Conservation (phyloP, 2,888 invertebrate genomes). For the Tribolium freemani region DNA sequence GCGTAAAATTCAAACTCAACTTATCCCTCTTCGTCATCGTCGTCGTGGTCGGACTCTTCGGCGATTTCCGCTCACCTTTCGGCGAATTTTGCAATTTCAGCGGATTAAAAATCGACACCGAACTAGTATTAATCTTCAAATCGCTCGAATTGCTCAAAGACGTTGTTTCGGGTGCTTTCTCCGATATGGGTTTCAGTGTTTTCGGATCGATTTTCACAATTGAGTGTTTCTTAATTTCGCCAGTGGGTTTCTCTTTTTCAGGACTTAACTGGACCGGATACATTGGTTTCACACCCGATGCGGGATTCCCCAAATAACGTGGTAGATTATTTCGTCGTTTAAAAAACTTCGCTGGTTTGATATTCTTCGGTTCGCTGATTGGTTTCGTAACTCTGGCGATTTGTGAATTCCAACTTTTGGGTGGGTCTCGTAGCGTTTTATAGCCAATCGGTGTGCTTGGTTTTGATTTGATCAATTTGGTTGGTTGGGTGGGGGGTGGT, state of each 20-base stretch:
- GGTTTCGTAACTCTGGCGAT: constrained; percentile 68
- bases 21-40: constrained; percentile 49
- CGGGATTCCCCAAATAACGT: constrained; percentile 72
- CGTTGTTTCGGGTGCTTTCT: constrained; percentile 63
- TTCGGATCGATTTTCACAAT: constrained; percentile 73
- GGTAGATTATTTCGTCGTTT: constrained; percentile 72
- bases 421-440: constrained; percentile 73
- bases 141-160: constrained; percentile 61
- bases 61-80: constrained; percentile 59
- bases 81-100: constrained; percentile 64
- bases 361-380: constrained; percentile 56
- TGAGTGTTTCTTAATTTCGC: constrained; percentile 66
- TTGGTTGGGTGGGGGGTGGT: constrained; percentile 47
- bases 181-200: constrained; percentile 71
- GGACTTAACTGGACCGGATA: constrained; percentile 68
- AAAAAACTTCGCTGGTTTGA: constrained; percentile 72
- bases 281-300: constrained; percentile 75
- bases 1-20: constrained; percentile 64
- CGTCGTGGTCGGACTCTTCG: constrained; percentile 52
- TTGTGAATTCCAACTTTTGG: constrained; percentile 75
- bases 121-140: constrained; percentile 67
- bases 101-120: constrained; percentile 67
- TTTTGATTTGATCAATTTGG: constrained; percentile 57
- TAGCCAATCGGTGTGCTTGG: constrained; percentile 68
- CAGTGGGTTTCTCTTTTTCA: constrained; percentile 57